These are phyloP conservation scores for Neosilurus mollespiculum DNA, from an alignment of 2,797 vertebrate genomes.

Conservation along the genomic window DNA sequence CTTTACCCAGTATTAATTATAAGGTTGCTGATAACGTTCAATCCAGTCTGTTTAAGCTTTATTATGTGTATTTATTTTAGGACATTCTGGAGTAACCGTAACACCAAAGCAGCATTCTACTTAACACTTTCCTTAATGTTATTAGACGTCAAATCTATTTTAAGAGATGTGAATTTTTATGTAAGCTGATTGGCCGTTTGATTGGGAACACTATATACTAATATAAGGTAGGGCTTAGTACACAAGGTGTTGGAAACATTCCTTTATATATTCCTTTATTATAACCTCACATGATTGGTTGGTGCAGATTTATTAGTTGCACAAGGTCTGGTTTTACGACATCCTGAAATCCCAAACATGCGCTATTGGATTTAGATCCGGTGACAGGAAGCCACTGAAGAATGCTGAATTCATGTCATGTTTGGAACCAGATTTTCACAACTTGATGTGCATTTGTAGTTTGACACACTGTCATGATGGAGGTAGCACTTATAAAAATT, in stretches of 20 bases:
- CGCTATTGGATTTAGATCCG: background rate
- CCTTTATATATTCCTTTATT: background rate
- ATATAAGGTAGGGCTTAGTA: background rate
- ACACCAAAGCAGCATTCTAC: background rate
- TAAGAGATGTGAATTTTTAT: background rate
- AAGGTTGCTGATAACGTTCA: background rate
- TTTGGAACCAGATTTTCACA: background rate
- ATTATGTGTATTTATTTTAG: background rate
- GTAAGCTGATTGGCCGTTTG: background rate
- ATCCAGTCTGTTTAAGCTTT: background rate
- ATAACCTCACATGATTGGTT: background rate
- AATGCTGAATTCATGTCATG: background rate
- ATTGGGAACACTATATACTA: background rate
- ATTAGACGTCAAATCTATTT: background rate
- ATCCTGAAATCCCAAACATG: background rate
- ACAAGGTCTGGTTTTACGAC: background rate
- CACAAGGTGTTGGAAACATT: background rate
- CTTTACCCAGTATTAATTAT: background rate
- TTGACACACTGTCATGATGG: background rate
- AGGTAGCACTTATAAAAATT: background rate
- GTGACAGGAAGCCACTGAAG: background rate
- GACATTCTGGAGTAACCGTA: background rate
- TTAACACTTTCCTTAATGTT: background rate
- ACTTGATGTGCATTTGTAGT: background rate
- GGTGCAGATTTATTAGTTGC: background rate